Percentiles rank a stretch among this genome's conserved stretches.
These are phyloP conservation scores for Dicaeum eximium DNA, from an alignment of 2,113 vertebrate genomes.

Conservation along the genomic window DNA sequence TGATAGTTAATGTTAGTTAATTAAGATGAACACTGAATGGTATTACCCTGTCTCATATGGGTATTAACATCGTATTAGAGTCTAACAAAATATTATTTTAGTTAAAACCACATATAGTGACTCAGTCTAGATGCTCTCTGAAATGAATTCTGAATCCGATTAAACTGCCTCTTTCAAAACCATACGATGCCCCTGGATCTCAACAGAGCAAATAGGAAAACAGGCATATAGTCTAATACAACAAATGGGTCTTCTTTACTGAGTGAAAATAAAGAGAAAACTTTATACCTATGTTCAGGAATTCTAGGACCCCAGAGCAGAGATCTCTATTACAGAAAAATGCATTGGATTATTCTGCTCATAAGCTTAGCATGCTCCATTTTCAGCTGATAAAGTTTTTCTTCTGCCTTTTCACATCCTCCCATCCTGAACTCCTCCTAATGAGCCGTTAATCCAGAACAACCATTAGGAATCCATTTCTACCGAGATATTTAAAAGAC, in stretches of 20 bases:
- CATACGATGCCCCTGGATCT: conserved; percentile 2
- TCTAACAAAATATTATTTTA: conserved; percentile 81
- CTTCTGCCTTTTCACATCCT: not conserved
- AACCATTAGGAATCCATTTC: too few relatives aligned
- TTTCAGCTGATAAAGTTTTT: not conserved
- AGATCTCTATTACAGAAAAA: not conserved
- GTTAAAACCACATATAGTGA: conserved; percentile 64
- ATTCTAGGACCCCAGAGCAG: not conserved
- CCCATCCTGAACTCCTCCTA: not conserved
- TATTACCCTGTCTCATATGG: conserved; percentile 69
- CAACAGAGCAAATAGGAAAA: conserved; percentile 46
- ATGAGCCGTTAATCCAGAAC: not conserved
- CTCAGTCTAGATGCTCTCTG: conserved; percentile 50
- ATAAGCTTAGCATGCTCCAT: not conserved
- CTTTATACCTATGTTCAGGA: not conserved
- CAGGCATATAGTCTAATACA: not conserved
- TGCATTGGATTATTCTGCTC: not conserved
- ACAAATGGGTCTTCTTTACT: not conserved
- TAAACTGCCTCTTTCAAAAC: conserved; percentile 46
- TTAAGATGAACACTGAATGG: conserved; percentile 76
- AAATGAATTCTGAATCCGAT: conserved; percentile 54
- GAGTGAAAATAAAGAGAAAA: not conserved
- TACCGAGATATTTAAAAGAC: not conserved
- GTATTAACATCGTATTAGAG: conserved; percentile 72
- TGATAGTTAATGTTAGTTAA: conserved; percentile 80